Evolutionary conservation across 2,888 invertebrate species (phyloP).

Genomic region (Melanostoma mellinum): DNA sequence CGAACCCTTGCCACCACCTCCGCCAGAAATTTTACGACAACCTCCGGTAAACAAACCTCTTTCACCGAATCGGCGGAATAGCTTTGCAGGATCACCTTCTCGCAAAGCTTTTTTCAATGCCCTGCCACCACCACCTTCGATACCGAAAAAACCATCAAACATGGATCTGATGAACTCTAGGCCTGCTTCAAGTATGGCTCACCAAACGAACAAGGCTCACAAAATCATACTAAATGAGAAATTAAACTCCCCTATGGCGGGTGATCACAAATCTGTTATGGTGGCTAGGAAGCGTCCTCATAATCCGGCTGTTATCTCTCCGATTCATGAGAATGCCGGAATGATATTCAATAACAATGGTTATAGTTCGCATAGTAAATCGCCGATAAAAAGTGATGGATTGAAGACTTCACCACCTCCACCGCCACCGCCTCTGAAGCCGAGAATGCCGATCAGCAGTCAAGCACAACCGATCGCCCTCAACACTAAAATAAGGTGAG

Average conservation of each 20-base stretch:
- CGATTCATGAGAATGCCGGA: constrained; percentile 78
- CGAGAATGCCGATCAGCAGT: constrained; percentile 76
- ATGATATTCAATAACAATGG: constrained; percentile 33
- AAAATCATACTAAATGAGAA: constrained; percentile 78
- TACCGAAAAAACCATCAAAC: constrained; percentile 80
- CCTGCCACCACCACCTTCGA: constrained; percentile 78
- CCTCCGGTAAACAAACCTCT: constrained; percentile 75
- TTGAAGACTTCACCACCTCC: constrained; percentile 77
- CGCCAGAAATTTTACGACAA: constrained; percentile 80
- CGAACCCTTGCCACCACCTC: constrained; percentile 82
- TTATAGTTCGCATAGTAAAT: constrained; percentile 14
- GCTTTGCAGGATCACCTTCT: constrained; percentile 81
- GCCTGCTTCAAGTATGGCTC: constrained; percentile 76
- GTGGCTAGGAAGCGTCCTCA: constrained; percentile 80
- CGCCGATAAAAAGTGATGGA: constrained; percentile 43
- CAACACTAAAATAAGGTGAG: constrained; percentile 79
- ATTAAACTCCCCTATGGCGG: constrained; percentile 46
- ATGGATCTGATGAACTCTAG: constrained; percentile 77
- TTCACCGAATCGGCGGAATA: constrained; percentile 81
- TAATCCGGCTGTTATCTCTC: constrained; percentile 77
- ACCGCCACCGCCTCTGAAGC: constrained; percentile 81
- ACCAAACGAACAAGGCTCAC: constrained; percentile 76
- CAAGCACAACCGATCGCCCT: constrained; percentile 61
- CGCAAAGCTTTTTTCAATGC: constrained; percentile 76
- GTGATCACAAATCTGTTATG: constrained; percentile 67